Evolutionary conservation across 2,797 vertebrate species (phyloP).

Genomic region (Hemibagrus guttatus): DNA sequence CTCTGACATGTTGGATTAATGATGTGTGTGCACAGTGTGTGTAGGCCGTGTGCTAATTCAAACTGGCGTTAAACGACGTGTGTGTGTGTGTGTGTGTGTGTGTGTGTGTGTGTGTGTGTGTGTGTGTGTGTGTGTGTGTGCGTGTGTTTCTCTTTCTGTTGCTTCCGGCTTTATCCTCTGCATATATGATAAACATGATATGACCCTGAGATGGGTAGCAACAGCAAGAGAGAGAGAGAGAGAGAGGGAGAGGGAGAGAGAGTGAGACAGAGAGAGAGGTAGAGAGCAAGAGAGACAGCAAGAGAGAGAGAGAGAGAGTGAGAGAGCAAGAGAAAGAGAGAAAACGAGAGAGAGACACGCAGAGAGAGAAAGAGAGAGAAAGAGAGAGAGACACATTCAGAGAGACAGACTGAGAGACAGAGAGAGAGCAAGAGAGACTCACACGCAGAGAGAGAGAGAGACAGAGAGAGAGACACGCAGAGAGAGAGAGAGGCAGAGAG

Average conservation of each 20-base stretch:
- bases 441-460: not conserved
- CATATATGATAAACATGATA: not conserved
- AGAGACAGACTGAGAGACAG: not conserved
- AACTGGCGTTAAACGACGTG: slow-evolving; percentile 4
- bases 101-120: slow-evolving; percentile 13
- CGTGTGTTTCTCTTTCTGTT: not conserved
- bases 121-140: not conserved
- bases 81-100: slow-evolving; percentile 34
- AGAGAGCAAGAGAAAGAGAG: not conserved
- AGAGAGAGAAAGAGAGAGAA: not conserved
- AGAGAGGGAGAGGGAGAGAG: not conserved
- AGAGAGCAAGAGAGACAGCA: not conserved
- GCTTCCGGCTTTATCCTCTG: not conserved
- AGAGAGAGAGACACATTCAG: not conserved
- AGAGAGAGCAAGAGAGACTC: too few species aligned
- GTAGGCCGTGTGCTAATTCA: not conserved
- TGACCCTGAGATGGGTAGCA: not conserved
- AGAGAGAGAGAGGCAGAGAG: not conserved
- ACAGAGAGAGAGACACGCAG: not conserved
- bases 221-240: not conserved
- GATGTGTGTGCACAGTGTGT: slow-evolving; percentile 8
- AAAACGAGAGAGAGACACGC: too few species aligned
- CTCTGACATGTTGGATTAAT: slow-evolving; percentile 41
- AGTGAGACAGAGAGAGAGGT: not conserved
- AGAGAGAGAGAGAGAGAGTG: not conserved